Base-by-base conservation (phyloP, 2,888 invertebrate genomes). In the Itoplectis maculator region DNA sequence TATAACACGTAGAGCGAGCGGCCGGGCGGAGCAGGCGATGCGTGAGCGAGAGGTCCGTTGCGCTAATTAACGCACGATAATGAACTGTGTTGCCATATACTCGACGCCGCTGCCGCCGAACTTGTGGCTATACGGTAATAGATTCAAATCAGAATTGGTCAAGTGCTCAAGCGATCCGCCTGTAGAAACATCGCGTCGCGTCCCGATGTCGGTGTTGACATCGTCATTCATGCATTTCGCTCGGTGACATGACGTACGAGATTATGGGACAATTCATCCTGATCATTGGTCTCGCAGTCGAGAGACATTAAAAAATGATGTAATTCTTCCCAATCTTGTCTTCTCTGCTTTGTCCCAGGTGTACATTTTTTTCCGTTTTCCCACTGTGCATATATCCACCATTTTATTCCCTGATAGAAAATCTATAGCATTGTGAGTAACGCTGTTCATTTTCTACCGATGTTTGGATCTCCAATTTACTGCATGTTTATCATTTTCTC, bases 11-110 rank as follows among this genome's bases (percentile, higher is more conserved):
- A 80, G 79, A 83, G n/a, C n/a, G n/a, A n/a, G n/a, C n/a, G n/a
- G n/a, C n/a, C n/a, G n/a, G 29, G 81, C 49, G 75, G 59, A 75
- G 79, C 79, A 77, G 79, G 76, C 75, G 81, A 83, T 79, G 76
- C 79, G 81, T 79, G 77, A 81, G 75, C 81, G 78, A 72, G 81
- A 82, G 82, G 79, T 81, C 65, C 81, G 76, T 68, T 84, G 89
- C 87, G 89, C 89, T 91, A 91, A 91, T 91, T 91, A 91, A 91
- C 90, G 89, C 88, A 90, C 89, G 89, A 88, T 91, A 90, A 91
- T 91, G 90, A 91, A 91, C 89, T 88, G 84, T 88, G 84, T 88
- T 85, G 87, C 87, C 86, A 81, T 40, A 20, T 70, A 68, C 40
- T 65, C 51, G 47, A 29, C 40, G 11, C 49, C 20, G 63, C n/a